These are phyloP conservation scores for Macquaria ambigua DNA, from an alignment of 2,113 vertebrate species.

Conservation along the genomic window DNA sequence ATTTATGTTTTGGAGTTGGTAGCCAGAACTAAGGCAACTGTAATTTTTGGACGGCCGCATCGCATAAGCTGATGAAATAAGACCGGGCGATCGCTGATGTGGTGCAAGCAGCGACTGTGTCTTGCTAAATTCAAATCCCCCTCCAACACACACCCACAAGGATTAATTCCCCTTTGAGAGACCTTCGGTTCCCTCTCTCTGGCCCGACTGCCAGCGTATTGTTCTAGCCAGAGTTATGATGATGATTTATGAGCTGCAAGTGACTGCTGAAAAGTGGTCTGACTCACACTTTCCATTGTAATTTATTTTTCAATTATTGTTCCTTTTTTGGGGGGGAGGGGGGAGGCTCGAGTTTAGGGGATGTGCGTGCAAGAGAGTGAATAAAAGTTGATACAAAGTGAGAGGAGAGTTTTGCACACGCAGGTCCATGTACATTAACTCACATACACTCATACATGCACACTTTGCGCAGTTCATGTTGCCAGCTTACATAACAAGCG, in stretches of 20 bases:
- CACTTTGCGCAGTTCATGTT: background rate
- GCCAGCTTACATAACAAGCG: background rate
- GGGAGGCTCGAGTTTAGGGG: background rate
- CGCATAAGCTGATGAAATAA: slow-evolving; percentile 51
- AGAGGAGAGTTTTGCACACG: background rate
- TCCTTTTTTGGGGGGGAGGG: background rate
- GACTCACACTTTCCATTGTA: slow-evolving; percentile 67
- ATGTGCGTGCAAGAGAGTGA: background rate
- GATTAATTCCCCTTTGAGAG: slow-evolving; percentile 65
- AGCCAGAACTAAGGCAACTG: slow-evolving; percentile 26
- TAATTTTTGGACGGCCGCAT: slow-evolving; percentile 17
- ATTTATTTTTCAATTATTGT: slow-evolving; percentile 60
- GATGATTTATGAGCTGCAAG: slow-evolving; percentile 72
- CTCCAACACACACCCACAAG: slow-evolving; percentile 6
- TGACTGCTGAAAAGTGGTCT: slow-evolving; percentile 56
- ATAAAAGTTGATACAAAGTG: slow-evolving; percentile 7
- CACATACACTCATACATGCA: no score
- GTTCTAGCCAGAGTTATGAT: slow-evolving; percentile 56
- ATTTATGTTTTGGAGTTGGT: slow-evolving; percentile 27
- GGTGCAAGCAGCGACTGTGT: slow-evolving; percentile 31
- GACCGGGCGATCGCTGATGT: slow-evolving; percentile 43
- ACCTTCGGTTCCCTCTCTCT: slow-evolving; percentile 45
- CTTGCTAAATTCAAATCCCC: slow-evolving; percentile 16
- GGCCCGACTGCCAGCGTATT: slow-evolving; percentile 53
- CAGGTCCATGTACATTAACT: background rate